Evolutionary conservation across 2,888 invertebrate species (phyloP), one percentile per base, ranked within the genome.

Genomic region (Lithophane ornitopus): DNA sequence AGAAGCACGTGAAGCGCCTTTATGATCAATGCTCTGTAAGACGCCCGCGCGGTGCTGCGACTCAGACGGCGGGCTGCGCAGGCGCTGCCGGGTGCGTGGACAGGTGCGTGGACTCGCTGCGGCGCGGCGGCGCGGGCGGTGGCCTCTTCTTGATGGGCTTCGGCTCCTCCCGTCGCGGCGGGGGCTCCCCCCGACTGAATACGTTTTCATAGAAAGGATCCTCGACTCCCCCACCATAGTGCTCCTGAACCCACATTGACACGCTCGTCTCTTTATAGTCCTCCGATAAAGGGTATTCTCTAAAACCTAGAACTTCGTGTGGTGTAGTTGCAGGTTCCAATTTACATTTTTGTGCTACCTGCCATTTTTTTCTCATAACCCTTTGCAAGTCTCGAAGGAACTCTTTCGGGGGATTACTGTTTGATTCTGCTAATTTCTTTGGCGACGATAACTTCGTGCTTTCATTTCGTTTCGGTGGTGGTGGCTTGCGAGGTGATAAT

Each of bases 281-380:
- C 16, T 98, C 97, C 1, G 97, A 95, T 44, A 98, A 97, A 9
- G 98, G 98, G 49, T 98, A 98, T 91, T 98, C 98, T 12, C 99
- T 97, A 91, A 99, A 99, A 0, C 99, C 99, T 12, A 99, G 97
- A 3, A 99, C 99, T 92, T 99, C 98, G 91, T 99, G 98, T 0
- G 99, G 99, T 58, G 98, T 98, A 2, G 98, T 98, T n/a, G 98
- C 97, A 22, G 98, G 98, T 92, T 99, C 99, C 41, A 98, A 95
- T 93, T 98, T 98, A 91, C 99, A 98, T 92, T 99, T 99, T 91
- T 99, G 99, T 6, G 99, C 99, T 0, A 99, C 98, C 90, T 98
- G 98, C 98, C 98, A 98, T 90, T 99, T 99, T 91, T 99, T 99
- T 85, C 98, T 97, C 98, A 99, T 99, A 0, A 99, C 99, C 70